These are phyloP conservation scores for Urocitellus parryii DNA, from an alignment of 2,113 vertebrate species.

Conservation along the genomic window DNA sequence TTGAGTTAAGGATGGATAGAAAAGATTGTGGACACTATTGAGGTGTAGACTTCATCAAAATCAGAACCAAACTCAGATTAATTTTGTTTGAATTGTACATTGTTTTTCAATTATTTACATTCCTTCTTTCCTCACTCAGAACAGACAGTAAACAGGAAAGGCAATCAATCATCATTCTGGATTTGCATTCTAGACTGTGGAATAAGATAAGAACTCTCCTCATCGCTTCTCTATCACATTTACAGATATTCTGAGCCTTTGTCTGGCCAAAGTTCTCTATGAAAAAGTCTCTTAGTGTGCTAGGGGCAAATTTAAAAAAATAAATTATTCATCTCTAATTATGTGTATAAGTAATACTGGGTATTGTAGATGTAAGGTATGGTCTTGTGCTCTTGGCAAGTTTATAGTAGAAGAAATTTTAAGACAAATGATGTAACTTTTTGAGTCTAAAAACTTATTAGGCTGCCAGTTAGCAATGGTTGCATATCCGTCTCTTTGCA, in stretches of 20 bases:
- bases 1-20: not conserved
- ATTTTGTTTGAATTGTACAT: conserved; percentile 15
- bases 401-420: not conserved
- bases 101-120: not conserved
- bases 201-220: not conserved
- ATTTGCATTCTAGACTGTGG: not conserved
- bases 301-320: not conserved
- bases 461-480: not conserved
- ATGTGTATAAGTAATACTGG: not conserved
- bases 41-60: not conserved
- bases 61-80: not conserved
- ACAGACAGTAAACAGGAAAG: not conserved
- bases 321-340: not conserved
- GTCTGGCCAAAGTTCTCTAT: not conserved
- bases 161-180: not conserved
- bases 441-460: not conserved
- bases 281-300: not conserved
- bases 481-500: conserved; percentile 11
- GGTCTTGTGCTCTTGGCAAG: not conserved
- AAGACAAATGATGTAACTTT: conserved; percentile 10
- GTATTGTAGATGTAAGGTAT: not conserved
- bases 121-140: not conserved
- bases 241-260: not conserved
- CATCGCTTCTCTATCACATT: not conserved
- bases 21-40: not conserved